These are phyloP conservation scores for Lerista edwardsae DNA, from an alignment of 2,797 vertebrate genomes.

Conservation along the genomic window DNA sequence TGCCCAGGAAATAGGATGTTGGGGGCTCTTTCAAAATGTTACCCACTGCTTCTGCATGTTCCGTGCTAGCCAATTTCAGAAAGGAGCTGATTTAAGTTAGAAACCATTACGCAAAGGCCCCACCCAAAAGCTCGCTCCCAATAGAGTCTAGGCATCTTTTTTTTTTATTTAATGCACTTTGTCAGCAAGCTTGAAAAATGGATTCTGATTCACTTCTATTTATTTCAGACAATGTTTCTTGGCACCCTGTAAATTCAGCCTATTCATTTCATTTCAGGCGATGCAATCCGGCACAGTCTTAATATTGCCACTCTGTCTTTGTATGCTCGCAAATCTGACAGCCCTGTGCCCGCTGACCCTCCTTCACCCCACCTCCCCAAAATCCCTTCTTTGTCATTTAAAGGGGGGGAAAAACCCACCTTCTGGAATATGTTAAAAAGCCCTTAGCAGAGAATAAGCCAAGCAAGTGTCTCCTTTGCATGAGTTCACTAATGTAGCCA, in stretches of 20 bases:
- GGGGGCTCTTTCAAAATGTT: not conserved
- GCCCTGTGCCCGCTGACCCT: conserved; percentile 20
- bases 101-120: not conserved
- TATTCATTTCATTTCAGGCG: conserved; percentile 28
- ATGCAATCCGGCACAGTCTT: conserved; percentile 14
- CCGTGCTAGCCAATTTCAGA: not conserved
- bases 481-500: not conserved
- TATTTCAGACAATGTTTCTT: conserved; percentile 33
- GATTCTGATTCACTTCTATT: not conserved
- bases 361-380: conserved; percentile 22
- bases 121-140: conserved; percentile 2
- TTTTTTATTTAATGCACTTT: conserved; percentile 6
- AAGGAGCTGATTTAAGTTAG: not conserved
- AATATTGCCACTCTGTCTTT: conserved; percentile 19
- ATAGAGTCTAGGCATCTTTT: not conserved
- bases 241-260: conserved; percentile 23
- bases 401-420: no score
- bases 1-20: not conserved
- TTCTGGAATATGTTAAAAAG: conserved; percentile 62
- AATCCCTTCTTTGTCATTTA: conserved; percentile 50
- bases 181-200: conserved; percentile 2
- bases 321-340: conserved; percentile 21
- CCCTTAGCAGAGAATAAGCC: conserved; percentile 47
- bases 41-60: accelerated
- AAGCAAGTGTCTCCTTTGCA: not conserved